phyloP scores from a whole-genome alignment of 2,113 vertebrate species.

The Pardalotus punctatus region DNA sequence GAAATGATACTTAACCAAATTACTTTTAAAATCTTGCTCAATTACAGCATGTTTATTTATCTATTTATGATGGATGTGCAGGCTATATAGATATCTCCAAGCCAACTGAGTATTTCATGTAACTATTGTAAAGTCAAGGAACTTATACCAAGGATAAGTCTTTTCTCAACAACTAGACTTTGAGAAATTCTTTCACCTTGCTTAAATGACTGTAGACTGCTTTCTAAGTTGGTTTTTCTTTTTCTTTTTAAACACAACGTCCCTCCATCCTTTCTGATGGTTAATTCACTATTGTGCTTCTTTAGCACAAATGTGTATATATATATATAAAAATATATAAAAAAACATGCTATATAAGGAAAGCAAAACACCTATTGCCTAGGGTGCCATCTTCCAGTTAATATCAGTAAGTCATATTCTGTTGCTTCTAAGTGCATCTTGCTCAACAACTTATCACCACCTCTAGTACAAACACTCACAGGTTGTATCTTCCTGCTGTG shows the following conservation, averaged over 20 bases:
- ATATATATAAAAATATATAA: too few relatives aligned
- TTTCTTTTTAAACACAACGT: not conserved
- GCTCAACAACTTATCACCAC: conserved; percentile 1
- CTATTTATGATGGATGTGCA: not conserved
- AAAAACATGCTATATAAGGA: not conserved
- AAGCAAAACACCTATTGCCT: conserved; percentile 16
- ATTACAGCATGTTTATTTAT: not conserved
- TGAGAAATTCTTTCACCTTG: not conserved
- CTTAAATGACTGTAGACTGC: not conserved
- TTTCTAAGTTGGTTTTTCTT: not conserved
- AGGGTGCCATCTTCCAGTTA: conserved; percentile 39
- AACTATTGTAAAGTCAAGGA: not conserved
- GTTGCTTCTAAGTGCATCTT: not conserved
- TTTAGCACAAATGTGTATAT: not conserved
- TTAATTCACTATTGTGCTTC: not conserved
- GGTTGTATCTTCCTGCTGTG: conserved; percentile 30
- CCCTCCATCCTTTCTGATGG: not conserved
- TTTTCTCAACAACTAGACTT: not conserved
- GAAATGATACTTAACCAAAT: not conserved
- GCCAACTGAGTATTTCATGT: not conserved
- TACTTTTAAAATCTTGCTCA: not conserved
- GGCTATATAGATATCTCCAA: not conserved
- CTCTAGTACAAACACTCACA: conserved; percentile 6
- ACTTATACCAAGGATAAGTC: not conserved
- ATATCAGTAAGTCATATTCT: conserved; percentile 31